Base-by-base conservation (phyloP, 1,140 invertebrate species). In the Pseudachorutes palmiensis region DNA sequence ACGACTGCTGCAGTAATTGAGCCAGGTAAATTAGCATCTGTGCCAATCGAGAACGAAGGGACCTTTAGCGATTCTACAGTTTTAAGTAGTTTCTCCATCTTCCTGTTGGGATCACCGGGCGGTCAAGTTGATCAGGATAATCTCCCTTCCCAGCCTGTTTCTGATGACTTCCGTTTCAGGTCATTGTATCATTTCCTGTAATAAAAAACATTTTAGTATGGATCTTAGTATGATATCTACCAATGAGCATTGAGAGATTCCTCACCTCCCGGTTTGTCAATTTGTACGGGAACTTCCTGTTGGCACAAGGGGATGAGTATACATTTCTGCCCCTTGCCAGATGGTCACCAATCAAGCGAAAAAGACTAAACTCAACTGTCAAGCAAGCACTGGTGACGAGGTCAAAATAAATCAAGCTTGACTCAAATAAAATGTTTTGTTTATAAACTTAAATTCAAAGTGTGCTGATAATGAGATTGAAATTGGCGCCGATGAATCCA, bases 61-160 rank as follows among this genome's bases (percentile, higher is more conserved):
- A 70, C 49, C 41, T 70, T 70, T 29, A 73, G 32, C 9, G 64
- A 31, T 19, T 70, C 72, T 29, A 70, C 22, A 24, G 69, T 70
- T 60, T 73, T 73, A 24, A 70, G 59, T 30, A 73, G 45, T 41
- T 73, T 73, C 22, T 73, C 72, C 72, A 73, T 73, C 14, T 49
- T 48, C 5, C 24, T 5, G 36, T 9, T 41, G 36, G 19, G 19
- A 5, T 41, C 36, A 41, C 5, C 36, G n/a, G n/a, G n/a, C n/a
- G n/a, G n/a, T n/a, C n/a, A n/a, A n/a, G n/a, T n/a, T n/a, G n/a
- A n/a, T n/a, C n/a, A n/a, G n/a, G n/a, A n/a, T n/a, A n/a, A n/a
- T n/a, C n/a, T n/a, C n/a, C n/a, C n/a, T n/a, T n/a, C n/a, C n/a
- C n/a, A n/a, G n/a, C n/a, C n/a, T n/a, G n/a, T n/a, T n/a, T n/a